These are phyloP conservation scores for Nesogale talazaci DNA, from an alignment of 2,113 vertebrate genomes.

Conservation along the genomic window DNA sequence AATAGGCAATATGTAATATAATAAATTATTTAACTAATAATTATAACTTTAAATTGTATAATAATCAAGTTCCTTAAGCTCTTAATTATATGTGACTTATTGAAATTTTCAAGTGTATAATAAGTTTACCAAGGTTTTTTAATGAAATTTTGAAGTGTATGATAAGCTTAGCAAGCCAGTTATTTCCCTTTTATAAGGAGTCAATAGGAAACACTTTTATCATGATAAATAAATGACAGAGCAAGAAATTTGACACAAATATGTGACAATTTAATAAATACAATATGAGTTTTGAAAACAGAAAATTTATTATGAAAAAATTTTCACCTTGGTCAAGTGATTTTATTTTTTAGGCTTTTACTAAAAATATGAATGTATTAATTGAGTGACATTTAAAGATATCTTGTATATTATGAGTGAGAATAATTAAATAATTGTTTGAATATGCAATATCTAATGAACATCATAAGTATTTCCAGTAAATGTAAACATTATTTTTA, in stretches of 20 bases:
- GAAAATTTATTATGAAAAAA: neutral
- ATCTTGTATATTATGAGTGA: neutral
- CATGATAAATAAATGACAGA: neutral
- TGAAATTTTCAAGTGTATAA: conserved; percentile 12
- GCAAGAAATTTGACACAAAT: neutral
- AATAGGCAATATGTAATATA: neutral
- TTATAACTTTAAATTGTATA: neutral
- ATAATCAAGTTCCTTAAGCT: conserved; percentile 2
- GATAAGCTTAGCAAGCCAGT: neutral
- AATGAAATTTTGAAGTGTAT: conserved; percentile 26
- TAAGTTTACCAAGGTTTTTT: neutral
- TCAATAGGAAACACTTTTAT: neutral
- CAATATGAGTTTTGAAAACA: neutral
- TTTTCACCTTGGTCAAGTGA: neutral
- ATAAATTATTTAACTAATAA: conserved; percentile 19
- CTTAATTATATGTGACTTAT: neutral
- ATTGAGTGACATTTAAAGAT: neutral
- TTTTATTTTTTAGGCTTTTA: neutral
- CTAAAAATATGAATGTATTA: neutral
- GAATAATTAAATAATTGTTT: neutral
- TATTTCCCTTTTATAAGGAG: neutral
- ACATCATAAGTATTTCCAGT: conserved; percentile 19
- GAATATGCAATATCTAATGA: neutral
- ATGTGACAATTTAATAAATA: neutral
- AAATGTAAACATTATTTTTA: neutral